Base-by-base conservation (phyloP, 2,113 vertebrate species). In the Chinchilla lanigera region DNA sequence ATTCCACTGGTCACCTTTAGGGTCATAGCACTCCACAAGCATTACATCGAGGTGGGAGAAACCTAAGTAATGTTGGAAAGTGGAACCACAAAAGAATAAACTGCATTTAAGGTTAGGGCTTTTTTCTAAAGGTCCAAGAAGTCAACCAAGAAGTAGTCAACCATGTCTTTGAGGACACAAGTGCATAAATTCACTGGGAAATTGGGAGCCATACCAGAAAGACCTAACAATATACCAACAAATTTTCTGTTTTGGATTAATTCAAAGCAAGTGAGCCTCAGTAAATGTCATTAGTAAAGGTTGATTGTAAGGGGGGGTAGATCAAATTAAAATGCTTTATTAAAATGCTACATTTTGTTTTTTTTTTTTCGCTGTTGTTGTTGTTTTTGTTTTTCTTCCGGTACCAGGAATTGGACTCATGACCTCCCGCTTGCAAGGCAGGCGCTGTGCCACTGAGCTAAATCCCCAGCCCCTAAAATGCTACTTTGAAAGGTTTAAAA, bases 1-100 rank as follows among this genome's bases (percentile, higher is more conserved):
- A 97, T 99, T 99, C 99, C 99, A 99, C 98, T 99, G 99, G 98
- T 99, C 99, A 0, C 99, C 99, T 98, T 99, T 99, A 5, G 99
- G 99, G 97, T 99, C 99, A 0, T 99, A 99, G 95, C 99, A 99
- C 98, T 99, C 99, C 89, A 99, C 99, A 96, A 99, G 98, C 99
- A 99, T 99, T 56, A 99, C 99, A 0, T 99, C 99, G 0, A 99
- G 99, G 94, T 99, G 99, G 86, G 99, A 99, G 98, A 99, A 99
- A 96, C 99, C 99, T 99, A 96, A n/a, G 87, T 3, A 71, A 19
- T 11, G 92, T 1, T 95, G 50, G 38, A 90, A 86, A 90, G 81
- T n/a, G 52, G 22, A 94, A 75, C 10, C 41, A 52, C 19, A 5
- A 22, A 80, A 88, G 35, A 41, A 84, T 47, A 52, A 85, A 80